phyloP scores from a whole-genome alignment of 2,797 vertebrate genomes.

The Kryptolebias ocellatus region DNA sequence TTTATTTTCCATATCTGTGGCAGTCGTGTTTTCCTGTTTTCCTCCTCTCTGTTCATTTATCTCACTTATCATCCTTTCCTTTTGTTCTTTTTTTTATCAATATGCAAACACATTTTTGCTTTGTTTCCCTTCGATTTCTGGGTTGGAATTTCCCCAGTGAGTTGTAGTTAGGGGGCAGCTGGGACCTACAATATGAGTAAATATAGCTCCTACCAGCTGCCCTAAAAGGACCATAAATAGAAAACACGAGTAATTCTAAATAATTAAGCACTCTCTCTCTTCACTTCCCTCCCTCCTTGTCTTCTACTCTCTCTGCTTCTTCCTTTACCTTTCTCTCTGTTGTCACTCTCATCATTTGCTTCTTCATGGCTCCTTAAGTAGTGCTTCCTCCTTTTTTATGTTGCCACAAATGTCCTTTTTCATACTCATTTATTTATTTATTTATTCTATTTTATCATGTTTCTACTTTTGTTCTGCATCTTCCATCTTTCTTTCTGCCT shows the following conservation, averaged over 20 bases:
- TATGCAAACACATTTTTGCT: constrained; percentile 53
- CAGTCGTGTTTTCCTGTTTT: constrained; percentile 26
- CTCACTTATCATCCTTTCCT: background rate
- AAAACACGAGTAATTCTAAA: constrained; percentile 77
- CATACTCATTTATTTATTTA: constrained; percentile 11
- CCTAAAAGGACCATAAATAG: constrained; percentile 79
- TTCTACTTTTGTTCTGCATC: constrained; percentile 13
- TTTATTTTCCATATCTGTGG: constrained; percentile 33
- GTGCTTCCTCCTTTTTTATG: constrained; percentile 37
- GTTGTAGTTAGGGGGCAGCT: constrained; percentile 48
- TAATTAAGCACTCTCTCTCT: constrained; percentile 75
- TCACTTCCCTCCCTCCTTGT: constrained; percentile 38
- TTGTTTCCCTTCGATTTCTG: constrained; percentile 21
- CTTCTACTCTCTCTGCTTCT: constrained; percentile 19
- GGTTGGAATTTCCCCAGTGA: constrained; percentile 48
- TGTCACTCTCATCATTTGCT: constrained; percentile 34
- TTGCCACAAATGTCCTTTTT: constrained; percentile 13
- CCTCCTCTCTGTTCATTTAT: constrained; percentile 14
- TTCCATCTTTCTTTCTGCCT: constrained; percentile 15
- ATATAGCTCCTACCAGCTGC: constrained; percentile 62
- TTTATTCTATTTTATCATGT: constrained; percentile 18
- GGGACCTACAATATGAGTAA: constrained; percentile 44
- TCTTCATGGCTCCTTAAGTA: constrained; percentile 10
- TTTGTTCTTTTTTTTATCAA: constrained; percentile 46
- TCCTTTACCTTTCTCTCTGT: constrained; percentile 23